Percentiles rank a stretch among this genome's conserved stretches.
These are phyloP conservation scores for Minunthozetes semirufus DNA, from an alignment of 2,888 invertebrate species.

Conservation along the genomic window DNA sequence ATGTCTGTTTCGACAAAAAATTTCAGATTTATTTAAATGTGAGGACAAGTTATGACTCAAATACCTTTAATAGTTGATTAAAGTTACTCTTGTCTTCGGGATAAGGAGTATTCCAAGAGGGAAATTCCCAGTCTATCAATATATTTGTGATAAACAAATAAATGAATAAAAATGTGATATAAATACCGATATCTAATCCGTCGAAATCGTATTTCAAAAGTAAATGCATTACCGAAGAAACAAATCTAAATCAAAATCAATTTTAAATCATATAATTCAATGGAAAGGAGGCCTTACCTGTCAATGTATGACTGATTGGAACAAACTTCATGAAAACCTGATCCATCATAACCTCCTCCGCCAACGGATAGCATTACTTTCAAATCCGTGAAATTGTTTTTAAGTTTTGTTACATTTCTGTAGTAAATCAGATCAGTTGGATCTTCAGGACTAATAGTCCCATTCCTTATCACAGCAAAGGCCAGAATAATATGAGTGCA, in stretches of 20 bases:
- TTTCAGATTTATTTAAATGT: background rate
- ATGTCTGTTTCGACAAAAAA: background rate
- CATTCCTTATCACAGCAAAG: conserved; percentile 61
- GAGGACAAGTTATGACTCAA: conserved; percentile 59
- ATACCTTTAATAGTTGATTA: conserved; percentile 39
- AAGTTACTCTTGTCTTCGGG: conserved; percentile 51
- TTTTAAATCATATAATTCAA: background rate
- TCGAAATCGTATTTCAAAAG: conserved; percentile 44
- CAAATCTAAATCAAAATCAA: conserved; percentile 43
- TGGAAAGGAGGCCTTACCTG: background rate
- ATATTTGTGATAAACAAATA: background rate
- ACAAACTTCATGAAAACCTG: conserved; percentile 13
- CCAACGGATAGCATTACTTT: conserved; percentile 59
- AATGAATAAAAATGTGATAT: background rate
- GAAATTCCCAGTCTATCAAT: conserved; percentile 64
- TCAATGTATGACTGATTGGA: conserved; percentile 1
- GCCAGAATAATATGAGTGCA: conserved; percentile 79
- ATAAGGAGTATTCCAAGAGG: conserved; percentile 54
- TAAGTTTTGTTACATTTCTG: conserved; percentile 27
- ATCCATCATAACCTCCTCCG: conserved; percentile 49
- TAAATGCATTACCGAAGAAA: conserved; percentile 42
- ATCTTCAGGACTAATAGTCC: conserved; percentile 51
- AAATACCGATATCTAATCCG: conserved; percentile 43
- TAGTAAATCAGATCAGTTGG: background rate
- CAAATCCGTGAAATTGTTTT: conserved; percentile 52